These are phyloP conservation scores for Bovichtus variegatus DNA, from an alignment of 2,797 vertebrate species.

Conservation along the genomic window DNA sequence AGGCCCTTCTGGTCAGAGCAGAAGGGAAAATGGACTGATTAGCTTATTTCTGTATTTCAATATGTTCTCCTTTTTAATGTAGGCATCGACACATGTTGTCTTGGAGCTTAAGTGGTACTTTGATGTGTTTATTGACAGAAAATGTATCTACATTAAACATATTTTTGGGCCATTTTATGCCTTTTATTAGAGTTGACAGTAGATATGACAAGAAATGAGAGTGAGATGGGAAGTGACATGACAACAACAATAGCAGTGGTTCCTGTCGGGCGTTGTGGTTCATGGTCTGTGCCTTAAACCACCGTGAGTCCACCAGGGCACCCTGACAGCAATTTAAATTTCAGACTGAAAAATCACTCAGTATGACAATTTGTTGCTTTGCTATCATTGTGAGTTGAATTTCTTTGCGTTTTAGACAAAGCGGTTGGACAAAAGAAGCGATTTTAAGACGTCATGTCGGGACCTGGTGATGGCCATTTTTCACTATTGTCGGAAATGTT, in stretches of 20 bases:
- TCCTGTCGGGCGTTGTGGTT: background rate
- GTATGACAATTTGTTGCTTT: background rate
- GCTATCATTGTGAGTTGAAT: background rate
- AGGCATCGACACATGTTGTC: background rate
- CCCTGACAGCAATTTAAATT: background rate
- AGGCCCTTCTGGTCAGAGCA: slow-evolving; percentile 39
- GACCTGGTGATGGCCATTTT: background rate
- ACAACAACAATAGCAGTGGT: background rate
- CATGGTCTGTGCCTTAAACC: background rate
- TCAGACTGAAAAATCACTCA: background rate
- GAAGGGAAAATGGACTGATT: slow-evolving; percentile 10
- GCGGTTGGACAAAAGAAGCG: background rate
- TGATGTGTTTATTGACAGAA: slow-evolving; percentile 3
- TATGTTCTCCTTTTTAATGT: background rate
- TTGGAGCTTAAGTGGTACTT: background rate
- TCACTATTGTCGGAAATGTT: background rate
- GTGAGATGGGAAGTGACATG: background rate
- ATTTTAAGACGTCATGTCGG: background rate
- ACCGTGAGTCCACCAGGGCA: background rate
- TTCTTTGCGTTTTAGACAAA: background rate
- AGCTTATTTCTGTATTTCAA: background rate
- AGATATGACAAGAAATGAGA: background rate
- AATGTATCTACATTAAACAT: background rate
- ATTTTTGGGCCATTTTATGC: background rate
- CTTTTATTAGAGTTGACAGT: slow-evolving; percentile 12